Percentiles rank a stretch among this genome's conserved stretches.
These are phyloP conservation scores for Gerosis bhagava DNA, from an alignment of 2,888 invertebrate species.

Conservation along the genomic window DNA sequence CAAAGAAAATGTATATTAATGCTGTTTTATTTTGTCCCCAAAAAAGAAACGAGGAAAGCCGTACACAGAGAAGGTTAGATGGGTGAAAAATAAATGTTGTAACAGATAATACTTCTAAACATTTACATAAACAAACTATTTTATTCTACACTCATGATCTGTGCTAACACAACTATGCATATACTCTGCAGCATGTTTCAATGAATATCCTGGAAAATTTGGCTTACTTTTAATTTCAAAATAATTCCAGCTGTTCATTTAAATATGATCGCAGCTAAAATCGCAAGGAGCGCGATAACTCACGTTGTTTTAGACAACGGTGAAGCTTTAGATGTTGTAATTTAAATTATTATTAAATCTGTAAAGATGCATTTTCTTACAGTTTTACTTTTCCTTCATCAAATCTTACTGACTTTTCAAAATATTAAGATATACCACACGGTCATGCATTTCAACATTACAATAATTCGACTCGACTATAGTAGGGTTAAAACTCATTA, in stretches of 20 bases:
- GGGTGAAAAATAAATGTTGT: constrained; percentile 69
- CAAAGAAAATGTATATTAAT: constrained; percentile 40
- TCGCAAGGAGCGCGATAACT: constrained; percentile 38
- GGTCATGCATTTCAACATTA: no score
- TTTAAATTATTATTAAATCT: constrained; percentile 2
- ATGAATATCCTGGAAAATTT: constrained; percentile 12
- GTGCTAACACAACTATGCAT: constrained; percentile 64
- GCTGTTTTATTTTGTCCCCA: constrained; percentile 74
- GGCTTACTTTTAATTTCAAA: no score
- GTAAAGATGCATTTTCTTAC: constrained; percentile 15
- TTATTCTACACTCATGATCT: constrained; percentile 49
- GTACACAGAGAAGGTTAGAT: constrained; percentile 91
- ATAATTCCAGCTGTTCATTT: constrained; percentile 20
- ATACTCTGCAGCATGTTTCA: constrained; percentile 30
- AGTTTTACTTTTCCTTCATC: no score
- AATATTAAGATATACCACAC: no score
- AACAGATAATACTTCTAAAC: constrained; percentile 65
- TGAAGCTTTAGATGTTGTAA: constrained; percentile 39
- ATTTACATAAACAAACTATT: constrained; percentile 46
- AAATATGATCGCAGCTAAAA: constrained; percentile 27
- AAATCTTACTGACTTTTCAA: no score
- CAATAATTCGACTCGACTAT: no score
- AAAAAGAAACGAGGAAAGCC: constrained; percentile 88
- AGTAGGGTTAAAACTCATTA: no score
- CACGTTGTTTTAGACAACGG: constrained; percentile 25